Conservation (phyloP, 2,113 vertebrate genomes). For the Delphinapterus leucas region DNA sequence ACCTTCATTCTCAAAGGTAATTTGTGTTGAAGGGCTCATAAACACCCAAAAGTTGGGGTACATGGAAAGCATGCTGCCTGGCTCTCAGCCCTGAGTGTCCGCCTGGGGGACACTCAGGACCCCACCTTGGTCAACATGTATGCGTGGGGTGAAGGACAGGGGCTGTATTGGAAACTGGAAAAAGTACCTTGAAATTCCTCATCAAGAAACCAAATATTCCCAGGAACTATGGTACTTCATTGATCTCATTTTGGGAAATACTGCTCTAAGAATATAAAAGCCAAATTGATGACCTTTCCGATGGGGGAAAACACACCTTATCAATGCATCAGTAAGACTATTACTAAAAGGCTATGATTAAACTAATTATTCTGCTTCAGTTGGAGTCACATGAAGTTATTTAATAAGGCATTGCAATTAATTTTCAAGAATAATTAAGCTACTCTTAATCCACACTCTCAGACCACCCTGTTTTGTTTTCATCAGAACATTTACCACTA, state of each 20-base stretch:
- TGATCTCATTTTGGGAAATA: not conserved
- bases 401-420: not conserved
- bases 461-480: not conserved
- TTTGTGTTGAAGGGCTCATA: not conserved
- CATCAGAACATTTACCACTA: not conserved
- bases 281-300: not conserved
- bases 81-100: not conserved
- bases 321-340: not conserved
- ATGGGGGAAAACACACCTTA: not conserved
- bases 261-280: not conserved
- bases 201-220: not conserved
- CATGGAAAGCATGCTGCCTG: not conserved
- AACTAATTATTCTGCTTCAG: not conserved
- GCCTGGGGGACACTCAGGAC: not conserved
- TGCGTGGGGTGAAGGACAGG: no score
- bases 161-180: not conserved
- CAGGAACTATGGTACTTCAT: not conserved
- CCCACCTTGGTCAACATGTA: not conserved
- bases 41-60: no score
- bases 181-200: not conserved
- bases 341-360: not conserved
- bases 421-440: not conserved
- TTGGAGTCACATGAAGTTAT: not conserved
- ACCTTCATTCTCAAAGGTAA: not conserved
- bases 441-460: not conserved